These are phyloP conservation scores for Euclidia mi DNA, from an alignment of 2,888 invertebrate genomes.

Conservation along the genomic window DNA sequence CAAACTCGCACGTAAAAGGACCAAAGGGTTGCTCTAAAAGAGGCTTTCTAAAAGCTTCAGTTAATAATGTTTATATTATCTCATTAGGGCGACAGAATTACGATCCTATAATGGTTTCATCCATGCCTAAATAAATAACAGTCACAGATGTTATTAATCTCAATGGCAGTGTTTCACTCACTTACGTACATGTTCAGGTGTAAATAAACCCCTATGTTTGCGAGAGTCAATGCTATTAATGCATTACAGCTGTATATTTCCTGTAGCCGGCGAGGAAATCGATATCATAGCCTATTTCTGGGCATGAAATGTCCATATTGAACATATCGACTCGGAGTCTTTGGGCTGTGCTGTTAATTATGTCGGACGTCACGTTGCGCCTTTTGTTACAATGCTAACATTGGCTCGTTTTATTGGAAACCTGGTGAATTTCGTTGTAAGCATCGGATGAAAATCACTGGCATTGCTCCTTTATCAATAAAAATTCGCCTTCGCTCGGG, in stretches of 20 bases:
- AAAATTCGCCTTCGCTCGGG: slow-evolving; percentile 43
- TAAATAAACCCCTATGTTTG: too few relatives aligned
- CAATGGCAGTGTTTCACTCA: not conserved
- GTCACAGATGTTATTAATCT: slow-evolving; percentile 8
- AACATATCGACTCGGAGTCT: not conserved
- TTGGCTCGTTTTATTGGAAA: slow-evolving; percentile 17
- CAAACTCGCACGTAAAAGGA: slow-evolving; percentile 34
- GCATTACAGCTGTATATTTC: too few relatives aligned
- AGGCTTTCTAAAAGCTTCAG: slow-evolving; percentile 36
- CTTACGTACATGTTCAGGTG: too few relatives aligned
- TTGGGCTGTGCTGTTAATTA: slow-evolving; percentile 6
- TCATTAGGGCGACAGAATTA: slow-evolving; percentile 45
- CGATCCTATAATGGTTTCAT: slow-evolving; percentile 28
- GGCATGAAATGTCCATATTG: not conserved
- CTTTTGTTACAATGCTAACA: slow-evolving; percentile 33
- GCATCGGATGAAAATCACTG: slow-evolving; percentile 43
- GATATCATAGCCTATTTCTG: too few relatives aligned
- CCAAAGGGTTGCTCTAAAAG: slow-evolving; percentile 24
- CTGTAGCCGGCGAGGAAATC: too few relatives aligned
- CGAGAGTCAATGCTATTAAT: too few relatives aligned
- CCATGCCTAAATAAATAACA: slow-evolving; percentile 43
- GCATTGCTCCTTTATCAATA: slow-evolving; percentile 39
- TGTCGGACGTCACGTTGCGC: slow-evolving; percentile 5
- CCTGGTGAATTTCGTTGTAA: slow-evolving; percentile 39
- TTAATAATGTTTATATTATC: slow-evolving; percentile 50